These are phyloP conservation scores for Pomacea canaliculata DNA, from an alignment of 2,888 invertebrate genomes.

Conservation along the genomic window DNA sequence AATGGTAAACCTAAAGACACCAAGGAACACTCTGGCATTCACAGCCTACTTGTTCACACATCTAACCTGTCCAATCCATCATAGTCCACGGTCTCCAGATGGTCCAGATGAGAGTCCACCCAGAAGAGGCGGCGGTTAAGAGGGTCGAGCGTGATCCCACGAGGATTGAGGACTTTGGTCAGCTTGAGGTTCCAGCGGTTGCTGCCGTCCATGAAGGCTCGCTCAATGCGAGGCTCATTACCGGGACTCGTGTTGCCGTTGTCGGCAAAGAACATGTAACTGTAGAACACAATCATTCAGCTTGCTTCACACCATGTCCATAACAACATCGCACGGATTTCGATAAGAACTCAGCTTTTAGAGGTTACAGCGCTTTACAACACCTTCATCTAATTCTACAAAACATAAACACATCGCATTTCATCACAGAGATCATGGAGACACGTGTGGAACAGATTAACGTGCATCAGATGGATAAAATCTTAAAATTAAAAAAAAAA, in stretches of 20 bases:
- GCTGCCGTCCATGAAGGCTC: conserved; percentile 84
- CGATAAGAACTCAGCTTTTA: no score
- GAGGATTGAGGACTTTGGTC: conserved; percentile 93
- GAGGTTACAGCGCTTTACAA: no score
- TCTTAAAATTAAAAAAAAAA: no score
- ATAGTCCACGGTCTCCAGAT: conserved; percentile 96
- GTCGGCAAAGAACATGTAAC: conserved; percentile 74
- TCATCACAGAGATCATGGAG: no score
- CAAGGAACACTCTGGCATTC: no score
- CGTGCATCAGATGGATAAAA: no score
- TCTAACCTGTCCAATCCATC: conserved; percentile 81
- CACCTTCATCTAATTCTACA: no score
- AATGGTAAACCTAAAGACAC: no score
- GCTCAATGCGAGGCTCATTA: conserved; percentile 80
- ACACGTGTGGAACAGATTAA: no score
- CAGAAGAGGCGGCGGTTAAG: conserved; percentile 91
- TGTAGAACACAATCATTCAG: conserved; percentile 61
- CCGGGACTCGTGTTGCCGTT: conserved; percentile 72
- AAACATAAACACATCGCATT: no score
- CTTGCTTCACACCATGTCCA: neutral
- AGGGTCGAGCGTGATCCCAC: conserved; percentile 91
- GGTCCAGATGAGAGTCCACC: conserved; percentile 95
- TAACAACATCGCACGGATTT: neutral
- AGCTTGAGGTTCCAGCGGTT: conserved; percentile 79
- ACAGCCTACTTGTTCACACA: neutral